These are phyloP conservation scores for Parus major DNA, from an alignment of 2,113 vertebrate genomes.

Conservation along the genomic window DNA sequence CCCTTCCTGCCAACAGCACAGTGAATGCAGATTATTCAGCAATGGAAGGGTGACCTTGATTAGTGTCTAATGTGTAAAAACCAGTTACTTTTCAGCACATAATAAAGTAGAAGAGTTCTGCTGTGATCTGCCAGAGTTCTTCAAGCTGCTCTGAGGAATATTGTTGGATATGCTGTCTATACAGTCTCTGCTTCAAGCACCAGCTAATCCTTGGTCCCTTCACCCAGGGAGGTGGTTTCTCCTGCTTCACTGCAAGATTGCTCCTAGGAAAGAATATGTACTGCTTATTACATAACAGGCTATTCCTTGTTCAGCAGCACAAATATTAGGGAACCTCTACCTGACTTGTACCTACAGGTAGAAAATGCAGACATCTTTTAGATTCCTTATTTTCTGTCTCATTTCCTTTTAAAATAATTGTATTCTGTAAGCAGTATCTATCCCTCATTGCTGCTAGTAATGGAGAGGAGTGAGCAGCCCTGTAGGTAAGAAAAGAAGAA, in stretches of 20 bases:
- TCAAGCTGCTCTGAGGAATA: not conserved
- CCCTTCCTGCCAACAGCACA: not conserved
- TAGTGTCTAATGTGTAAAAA: slow-evolving; percentile 31
- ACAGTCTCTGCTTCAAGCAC: not conserved
- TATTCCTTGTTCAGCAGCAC: not conserved
- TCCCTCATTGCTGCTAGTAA: not conserved
- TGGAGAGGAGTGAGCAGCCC: not conserved
- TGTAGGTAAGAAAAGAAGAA: not conserved
- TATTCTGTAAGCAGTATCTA: not conserved
- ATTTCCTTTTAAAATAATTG: not conserved
- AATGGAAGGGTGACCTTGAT: slow-evolving; percentile 51
- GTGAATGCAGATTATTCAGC: slow-evolving; percentile 12
- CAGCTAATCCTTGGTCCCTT: not conserved
- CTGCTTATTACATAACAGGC: not conserved
- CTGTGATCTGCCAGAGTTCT: not conserved
- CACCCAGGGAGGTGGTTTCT: not conserved
- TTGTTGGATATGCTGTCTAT: not conserved
- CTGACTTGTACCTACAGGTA: not conserved
- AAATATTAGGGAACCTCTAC: not conserved
- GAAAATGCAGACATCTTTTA: not conserved
- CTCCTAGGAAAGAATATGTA: not conserved
- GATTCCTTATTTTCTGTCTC: not conserved
- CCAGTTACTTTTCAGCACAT: slow-evolving; percentile 37
- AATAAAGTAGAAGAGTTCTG: slow-evolving; percentile 5
- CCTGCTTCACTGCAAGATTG: not conserved